phyloP scores from a whole-genome alignment of 2,888 invertebrate species.

The Anthoptus insignis region DNA sequence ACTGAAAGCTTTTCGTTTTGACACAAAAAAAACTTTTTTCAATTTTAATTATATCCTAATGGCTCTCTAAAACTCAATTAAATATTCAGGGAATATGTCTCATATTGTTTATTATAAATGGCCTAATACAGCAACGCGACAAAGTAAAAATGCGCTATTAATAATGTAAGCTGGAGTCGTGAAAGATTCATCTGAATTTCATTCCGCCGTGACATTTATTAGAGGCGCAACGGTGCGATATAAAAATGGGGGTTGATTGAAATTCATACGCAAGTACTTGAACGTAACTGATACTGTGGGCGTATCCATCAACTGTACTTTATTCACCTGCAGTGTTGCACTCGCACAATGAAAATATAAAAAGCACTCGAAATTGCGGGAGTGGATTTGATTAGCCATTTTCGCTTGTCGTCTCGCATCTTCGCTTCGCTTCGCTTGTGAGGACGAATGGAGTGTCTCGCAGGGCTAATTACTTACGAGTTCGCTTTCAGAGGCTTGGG shows the following conservation, averaged over 20 bases:
- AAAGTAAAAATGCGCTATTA: constrained; percentile 9
- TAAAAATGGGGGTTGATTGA: constrained; percentile 31
- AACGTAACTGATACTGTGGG: constrained; percentile 26
- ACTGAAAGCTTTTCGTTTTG: no score
- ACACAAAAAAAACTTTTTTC: no score
- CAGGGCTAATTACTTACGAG: constrained; percentile 86
- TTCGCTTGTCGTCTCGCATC: constrained; percentile 76
- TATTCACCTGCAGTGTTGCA: constrained; percentile 70
- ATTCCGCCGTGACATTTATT: constrained; percentile 27
- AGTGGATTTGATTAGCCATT: constrained; percentile 87
- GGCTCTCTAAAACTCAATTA: no score
- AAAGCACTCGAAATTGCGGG: constrained; percentile 78
- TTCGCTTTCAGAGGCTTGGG: constrained; percentile 71
- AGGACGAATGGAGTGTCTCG: constrained; percentile 83
- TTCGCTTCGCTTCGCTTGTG: constrained; percentile 82
- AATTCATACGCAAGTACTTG: constrained; percentile 33
- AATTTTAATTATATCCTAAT: no score
- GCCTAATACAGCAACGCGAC: neutral
- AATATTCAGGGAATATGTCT: no score
- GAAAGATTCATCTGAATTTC: constrained; percentile 23
- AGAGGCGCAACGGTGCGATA: constrained; percentile 21
- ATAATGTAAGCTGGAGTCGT: constrained; percentile 2
- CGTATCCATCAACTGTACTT: constrained; percentile 15
- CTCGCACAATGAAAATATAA: constrained; percentile 84
- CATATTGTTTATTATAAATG: no score